Percentiles rank a stretch among this genome's conserved stretches.
These are phyloP conservation scores for Paramuricea clavata DNA, from an alignment of 92 coral and sea anemone genomes.

Conservation along the genomic window DNA sequence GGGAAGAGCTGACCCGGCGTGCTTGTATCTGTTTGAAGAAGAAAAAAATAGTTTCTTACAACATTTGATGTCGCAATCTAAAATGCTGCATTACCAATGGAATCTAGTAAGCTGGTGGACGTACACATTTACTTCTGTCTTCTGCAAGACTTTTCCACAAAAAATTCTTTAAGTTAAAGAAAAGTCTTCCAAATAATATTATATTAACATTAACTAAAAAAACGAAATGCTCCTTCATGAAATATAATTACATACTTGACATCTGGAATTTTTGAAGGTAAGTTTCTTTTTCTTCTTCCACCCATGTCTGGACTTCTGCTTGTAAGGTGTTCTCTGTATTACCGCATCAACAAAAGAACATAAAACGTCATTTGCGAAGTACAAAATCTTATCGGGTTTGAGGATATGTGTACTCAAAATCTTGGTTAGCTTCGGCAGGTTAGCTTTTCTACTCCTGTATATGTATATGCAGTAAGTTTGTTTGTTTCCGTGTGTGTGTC, in stretches of 20 bases:
- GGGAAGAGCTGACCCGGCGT: no score
- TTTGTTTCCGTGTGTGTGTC: no score
- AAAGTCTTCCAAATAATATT: neutral
- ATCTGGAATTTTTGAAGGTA: neutral
- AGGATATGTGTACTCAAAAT: no score
- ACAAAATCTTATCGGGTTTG: neutral
- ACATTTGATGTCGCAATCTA: neutral
- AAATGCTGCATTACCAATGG: no score
- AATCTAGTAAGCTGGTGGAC: no score
- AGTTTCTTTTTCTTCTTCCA: conserved; percentile 2
- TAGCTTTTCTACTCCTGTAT: no score
- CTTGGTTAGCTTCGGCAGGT: no score
- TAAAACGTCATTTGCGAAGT: neutral
- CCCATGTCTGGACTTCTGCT: neutral
- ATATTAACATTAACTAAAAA: neutral
- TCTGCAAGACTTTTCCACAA: no score
- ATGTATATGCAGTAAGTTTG: no score
- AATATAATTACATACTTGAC: neutral
- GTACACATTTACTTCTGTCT: no score
- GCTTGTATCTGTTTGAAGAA: neutral
- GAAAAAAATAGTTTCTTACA: neutral
- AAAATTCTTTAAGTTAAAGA: neutral
- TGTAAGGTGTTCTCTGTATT: conserved; percentile 6
- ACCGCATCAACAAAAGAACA: neutral
- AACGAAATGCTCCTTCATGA: neutral